Evolutionary conservation across 2,888 invertebrate genomes (phyloP).

Genomic region (Caenorhabditis panamensis): DNA sequence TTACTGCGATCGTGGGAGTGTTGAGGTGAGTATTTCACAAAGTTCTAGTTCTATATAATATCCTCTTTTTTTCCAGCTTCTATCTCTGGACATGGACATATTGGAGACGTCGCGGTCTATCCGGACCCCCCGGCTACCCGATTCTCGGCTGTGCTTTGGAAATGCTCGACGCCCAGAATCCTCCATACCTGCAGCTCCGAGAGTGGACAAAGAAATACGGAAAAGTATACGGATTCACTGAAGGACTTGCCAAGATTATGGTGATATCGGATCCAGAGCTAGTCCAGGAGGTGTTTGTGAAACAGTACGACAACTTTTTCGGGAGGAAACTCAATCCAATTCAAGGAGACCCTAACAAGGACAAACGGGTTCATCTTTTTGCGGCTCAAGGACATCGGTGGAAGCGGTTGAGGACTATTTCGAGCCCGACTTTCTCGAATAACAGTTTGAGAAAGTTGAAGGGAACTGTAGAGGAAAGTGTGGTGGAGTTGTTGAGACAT

Average conservation of each 20-base stretch:
- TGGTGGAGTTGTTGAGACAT: slow-evolving; percentile 81
- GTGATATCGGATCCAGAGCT: slow-evolving; percentile 82
- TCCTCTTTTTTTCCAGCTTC: slow-evolving; percentile 41
- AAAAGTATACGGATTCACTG: slow-evolving; percentile 65
- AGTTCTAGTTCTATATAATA: background rate
- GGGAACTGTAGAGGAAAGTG: slow-evolving; percentile 81
- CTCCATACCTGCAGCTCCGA: slow-evolving; percentile 46
- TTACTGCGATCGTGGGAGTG: slow-evolving; percentile 23
- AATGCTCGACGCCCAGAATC: slow-evolving; percentile 24
- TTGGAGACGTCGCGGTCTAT: slow-evolving; percentile 66
- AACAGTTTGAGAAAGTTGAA: slow-evolving; percentile 83
- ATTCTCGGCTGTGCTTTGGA: slow-evolving; percentile 57
- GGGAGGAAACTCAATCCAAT: slow-evolving; percentile 79
- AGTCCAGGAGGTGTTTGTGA: slow-evolving; percentile 82
- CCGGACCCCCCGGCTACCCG: slow-evolving; percentile 57
- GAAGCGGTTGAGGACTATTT: slow-evolving; percentile 83
- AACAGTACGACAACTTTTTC: slow-evolving; percentile 82
- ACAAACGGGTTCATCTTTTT: slow-evolving; percentile 81
- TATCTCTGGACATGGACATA: slow-evolving; percentile 60
- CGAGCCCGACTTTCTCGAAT: slow-evolving; percentile 83
- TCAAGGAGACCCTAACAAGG: slow-evolving; percentile 68
- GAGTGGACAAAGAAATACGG: slow-evolving; percentile 74
- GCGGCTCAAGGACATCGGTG: slow-evolving; percentile 83
- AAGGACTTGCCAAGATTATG: slow-evolving; percentile 75
- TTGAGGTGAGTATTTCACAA: slow-evolving; percentile 11